phyloP scores from a whole-genome alignment of 2,888 invertebrate genomes.

The Halocaridina rubra region DNA sequence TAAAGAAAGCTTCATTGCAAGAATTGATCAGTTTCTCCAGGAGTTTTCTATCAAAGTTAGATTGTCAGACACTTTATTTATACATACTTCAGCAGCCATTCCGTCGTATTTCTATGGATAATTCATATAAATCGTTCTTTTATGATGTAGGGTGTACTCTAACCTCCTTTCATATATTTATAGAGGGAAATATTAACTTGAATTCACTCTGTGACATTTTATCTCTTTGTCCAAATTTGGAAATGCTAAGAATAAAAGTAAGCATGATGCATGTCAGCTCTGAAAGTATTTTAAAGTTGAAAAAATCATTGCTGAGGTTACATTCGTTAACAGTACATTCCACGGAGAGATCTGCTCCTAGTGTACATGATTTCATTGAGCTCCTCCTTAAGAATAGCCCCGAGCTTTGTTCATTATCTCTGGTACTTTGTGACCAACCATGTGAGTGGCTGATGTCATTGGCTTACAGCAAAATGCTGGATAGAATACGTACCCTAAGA shows the following conservation, averaged over 20 bases:
- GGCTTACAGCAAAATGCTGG: slow-evolving; percentile 10
- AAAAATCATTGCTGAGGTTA: slow-evolving; percentile 14
- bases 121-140: slow-evolving; percentile 25
- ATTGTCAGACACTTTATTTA: slow-evolving; percentile 25
- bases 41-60: slow-evolving; percentile 30
- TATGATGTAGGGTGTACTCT: not conserved
- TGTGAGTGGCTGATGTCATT: slow-evolving; percentile 40
- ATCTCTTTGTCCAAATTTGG: slow-evolving; percentile 21
- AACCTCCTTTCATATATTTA: slow-evolving; percentile 15
- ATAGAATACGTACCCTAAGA: not conserved
- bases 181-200: not conserved
- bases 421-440: slow-evolving; percentile 28
- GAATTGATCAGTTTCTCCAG: slow-evolving; percentile 16
- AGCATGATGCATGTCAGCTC: not conserved
- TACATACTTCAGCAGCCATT: too few relatives aligned
- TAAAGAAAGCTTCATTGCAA: not conserved
- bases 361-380: slow-evolving; percentile 16
- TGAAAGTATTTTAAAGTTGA: not conserved
- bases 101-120: not conserved
- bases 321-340: slow-evolving; percentile 18
- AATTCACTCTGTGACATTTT: slow-evolving; percentile 7
- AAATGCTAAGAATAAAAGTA: slow-evolving; percentile 13
- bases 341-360: not conserved
- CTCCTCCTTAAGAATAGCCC: slow-evolving; percentile 5
- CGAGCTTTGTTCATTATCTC: slow-evolving; percentile 7